Base-by-base conservation (phyloP, 2,113 vertebrate species). In the Sarotherodon lohbergeri region DNA sequence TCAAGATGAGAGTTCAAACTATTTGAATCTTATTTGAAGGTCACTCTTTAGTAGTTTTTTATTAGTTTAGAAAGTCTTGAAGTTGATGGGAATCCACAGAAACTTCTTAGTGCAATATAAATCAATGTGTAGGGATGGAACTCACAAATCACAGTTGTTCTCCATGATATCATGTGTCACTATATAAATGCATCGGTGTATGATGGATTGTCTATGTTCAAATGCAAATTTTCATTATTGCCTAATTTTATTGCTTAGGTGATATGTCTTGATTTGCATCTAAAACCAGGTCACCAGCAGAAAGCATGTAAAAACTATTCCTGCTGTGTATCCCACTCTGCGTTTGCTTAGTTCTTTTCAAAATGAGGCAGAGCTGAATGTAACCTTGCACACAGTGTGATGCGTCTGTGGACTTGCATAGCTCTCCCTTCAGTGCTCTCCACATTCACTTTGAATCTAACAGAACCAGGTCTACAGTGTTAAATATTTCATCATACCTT, bases 401-500 rank as follows among this genome's bases (percentile, higher is more conserved):
- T 82, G 80, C 34, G 59, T 88, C 80, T 59, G 82, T 83, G 76
- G 82, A 87, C 82, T 6, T 22, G 80, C 2, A 16, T 56, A 68
- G 41, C 13, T 55, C 84, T 78, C 80, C 66, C 85, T 76, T 76
- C 82, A 87, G 46, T 86, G 66, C 86, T 85, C 56, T 81, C 83
- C 71, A 11, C 81, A 85, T 88, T 90, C 81, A 85, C 90, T 92
- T 90, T 91, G 85, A 91, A 90, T 91, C 76, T 71, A 92, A 92
- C 85, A 91, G 85, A 94, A 91, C 82, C 89, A 86, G 76, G 90
- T 92, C 87, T 88, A 68, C 71, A 1, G 22, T 81, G 57, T 39
- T 94, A 83, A 94, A 94, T 93, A 91, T 93, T 94, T 91, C 55
- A 93, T 92, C 19, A 4, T 34, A 88, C 81, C 81, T 88, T 88